A percentile compares a stretch with the other conserved stretches of the same genome.
phyloP scores from a whole-genome alignment of 2,797 vertebrate genomes.

The Cercopithecus mitis region DNA sequence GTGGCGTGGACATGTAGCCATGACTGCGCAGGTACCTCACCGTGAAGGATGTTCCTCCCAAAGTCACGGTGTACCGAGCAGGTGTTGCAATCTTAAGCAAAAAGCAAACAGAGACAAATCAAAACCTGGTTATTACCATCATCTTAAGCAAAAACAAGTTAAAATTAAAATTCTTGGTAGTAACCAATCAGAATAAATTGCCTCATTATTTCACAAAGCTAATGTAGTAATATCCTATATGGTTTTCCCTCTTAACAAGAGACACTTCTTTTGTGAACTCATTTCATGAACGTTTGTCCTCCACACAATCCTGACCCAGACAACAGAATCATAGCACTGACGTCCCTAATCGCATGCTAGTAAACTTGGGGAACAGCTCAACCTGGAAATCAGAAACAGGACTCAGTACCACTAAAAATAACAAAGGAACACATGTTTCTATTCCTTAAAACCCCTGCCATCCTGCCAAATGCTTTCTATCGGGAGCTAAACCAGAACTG shows the following conservation, averaged over 20 bases:
- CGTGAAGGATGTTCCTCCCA: slow-evolving; percentile 95
- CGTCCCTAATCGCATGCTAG: background rate
- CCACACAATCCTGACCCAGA: background rate
- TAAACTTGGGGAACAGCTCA: background rate
- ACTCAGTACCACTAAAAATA: background rate
- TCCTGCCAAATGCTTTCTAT: background rate
- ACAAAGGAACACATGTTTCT: background rate
- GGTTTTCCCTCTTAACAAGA: background rate
- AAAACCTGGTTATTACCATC: background rate
- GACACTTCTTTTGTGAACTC: background rate
- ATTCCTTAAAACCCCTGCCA: background rate
- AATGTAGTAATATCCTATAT: background rate
- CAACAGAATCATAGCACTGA: background rate
- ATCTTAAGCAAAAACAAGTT: background rate
- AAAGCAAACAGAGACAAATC: slow-evolving; percentile 47
- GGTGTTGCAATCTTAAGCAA: slow-evolving; percentile 94
- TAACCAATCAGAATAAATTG: background rate
- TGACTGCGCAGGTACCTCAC: slow-evolving; percentile 94
- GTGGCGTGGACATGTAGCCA: slow-evolving; percentile 95
- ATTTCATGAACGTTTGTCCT: background rate
- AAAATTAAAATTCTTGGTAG: background rate
- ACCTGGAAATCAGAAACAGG: background rate
- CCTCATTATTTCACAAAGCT: background rate
- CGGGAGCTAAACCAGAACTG: background rate
- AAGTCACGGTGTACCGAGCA: slow-evolving; percentile 93